Percentiles rank a stretch among this genome's conserved stretches.
Conservation (phyloP, 2,888 invertebrate species). For the Aspidiotus destructor region DNA sequence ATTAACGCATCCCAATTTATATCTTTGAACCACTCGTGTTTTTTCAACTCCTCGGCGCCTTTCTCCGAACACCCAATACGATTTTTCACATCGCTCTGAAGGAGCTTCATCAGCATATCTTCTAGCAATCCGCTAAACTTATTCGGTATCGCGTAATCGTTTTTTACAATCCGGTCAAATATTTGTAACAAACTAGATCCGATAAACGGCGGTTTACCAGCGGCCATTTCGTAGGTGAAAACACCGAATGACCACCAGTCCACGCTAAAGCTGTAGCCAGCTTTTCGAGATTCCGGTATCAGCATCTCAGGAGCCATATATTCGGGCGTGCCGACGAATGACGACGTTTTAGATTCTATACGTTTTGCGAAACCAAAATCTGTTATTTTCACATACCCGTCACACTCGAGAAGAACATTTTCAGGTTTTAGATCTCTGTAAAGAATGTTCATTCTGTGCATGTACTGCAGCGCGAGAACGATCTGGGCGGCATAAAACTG, state of each 20-base stretch:
- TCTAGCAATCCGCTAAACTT: background rate
- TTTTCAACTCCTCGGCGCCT: slow-evolving; percentile 18
- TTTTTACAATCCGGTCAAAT: slow-evolving; percentile 20
- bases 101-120: slow-evolving; percentile 6
- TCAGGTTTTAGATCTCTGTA: slow-evolving; percentile 26
- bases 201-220: slow-evolving; percentile 18
- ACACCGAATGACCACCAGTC: slow-evolving; percentile 25
- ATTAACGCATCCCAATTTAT: slow-evolving; percentile 16
- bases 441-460: slow-evolving; percentile 19
- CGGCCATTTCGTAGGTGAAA: slow-evolving; percentile 14
- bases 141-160: background rate
- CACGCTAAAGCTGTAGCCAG: slow-evolving; percentile 18
- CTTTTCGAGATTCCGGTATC: background rate
- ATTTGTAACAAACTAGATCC: slow-evolving; percentile 20
- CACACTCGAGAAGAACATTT: slow-evolving; percentile 21
- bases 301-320: slow-evolving; percentile 27
- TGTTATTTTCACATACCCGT: slow-evolving; percentile 25
- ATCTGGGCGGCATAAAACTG: slow-evolving; percentile 13
- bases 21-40: background rate
- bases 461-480: slow-evolving; percentile 17
- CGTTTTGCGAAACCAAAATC: slow-evolving; percentile 27
- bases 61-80: slow-evolving; percentile 10
- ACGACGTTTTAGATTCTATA: background rate
- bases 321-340: slow-evolving; percentile 29
- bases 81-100: background rate